These are phyloP conservation scores for Manacus vitellinus DNA, from an alignment of 2,113 vertebrate species.

Conservation along the genomic window DNA sequence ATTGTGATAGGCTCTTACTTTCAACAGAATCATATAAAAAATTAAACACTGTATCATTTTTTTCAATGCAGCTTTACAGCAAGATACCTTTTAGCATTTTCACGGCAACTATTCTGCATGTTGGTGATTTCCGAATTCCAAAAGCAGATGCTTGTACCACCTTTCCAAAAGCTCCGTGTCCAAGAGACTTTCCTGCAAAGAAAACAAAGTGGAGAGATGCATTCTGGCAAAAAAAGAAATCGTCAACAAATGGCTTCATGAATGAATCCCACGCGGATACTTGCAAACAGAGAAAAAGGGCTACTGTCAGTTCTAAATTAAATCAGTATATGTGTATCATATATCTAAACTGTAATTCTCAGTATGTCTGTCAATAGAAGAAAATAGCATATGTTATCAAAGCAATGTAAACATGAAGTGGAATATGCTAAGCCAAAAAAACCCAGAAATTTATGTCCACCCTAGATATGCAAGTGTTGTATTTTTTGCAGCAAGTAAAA, in stretches of 20 bases:
- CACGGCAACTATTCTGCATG: constrained; percentile 90
- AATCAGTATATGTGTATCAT: not conserved
- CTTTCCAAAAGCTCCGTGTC: constrained; percentile 91
- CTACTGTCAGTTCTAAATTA: not conserved
- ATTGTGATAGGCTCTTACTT: not conserved
- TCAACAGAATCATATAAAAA: not conserved
- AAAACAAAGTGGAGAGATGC: constrained; percentile 7
- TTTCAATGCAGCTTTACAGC: not conserved
- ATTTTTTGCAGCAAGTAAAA: not conserved
- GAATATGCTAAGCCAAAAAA: not conserved
- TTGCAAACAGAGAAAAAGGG: not conserved
- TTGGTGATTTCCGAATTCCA: constrained; percentile 83
- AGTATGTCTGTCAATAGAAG: not conserved
- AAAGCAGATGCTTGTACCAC: constrained; percentile 94
- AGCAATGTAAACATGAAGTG: not conserved
- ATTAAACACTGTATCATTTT: not conserved
- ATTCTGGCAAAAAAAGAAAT: not conserved
- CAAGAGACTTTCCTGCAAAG: constrained; percentile 87
- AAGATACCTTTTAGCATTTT: constrained; percentile 96
- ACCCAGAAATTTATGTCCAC: not conserved
- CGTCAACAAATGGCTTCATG: not conserved
- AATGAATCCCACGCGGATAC: not conserved
- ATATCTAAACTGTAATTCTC: not conserved
- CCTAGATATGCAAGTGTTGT: not conserved
- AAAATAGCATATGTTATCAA: not conserved